Evolutionary conservation across 2,113 vertebrate genomes (phyloP).

Genomic region (Caretta caretta): DNA sequence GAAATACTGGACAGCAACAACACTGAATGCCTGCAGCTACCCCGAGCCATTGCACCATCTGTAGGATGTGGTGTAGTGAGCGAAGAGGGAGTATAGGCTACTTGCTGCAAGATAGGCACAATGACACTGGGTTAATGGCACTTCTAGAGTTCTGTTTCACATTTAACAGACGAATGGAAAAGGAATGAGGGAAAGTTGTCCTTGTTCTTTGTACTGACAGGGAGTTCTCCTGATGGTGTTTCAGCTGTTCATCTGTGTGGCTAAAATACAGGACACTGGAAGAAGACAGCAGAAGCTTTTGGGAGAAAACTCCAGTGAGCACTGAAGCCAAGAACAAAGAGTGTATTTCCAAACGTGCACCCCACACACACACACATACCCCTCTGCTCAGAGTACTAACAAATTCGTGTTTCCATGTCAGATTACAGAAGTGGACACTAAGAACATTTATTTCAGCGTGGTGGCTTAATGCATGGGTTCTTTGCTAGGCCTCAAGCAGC

Average conservation of each 20-base stretch:
- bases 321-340: rapidly evolving
- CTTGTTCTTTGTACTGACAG: background rate
- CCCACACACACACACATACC: no score
- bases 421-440: background rate
- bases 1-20: rapidly evolving
- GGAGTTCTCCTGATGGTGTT: background rate
- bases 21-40: background rate
- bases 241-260: background rate
- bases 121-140: rapidly evolving
- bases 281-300: background rate
- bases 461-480: rapidly evolving
- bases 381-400: background rate
- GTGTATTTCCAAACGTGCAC: background rate
- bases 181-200: background rate
- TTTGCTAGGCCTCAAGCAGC: background rate
- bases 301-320: background rate
- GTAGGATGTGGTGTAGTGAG: rapidly evolving
- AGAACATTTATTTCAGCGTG: background rate
- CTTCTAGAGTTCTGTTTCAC: rapidly evolving
- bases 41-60: background rate
- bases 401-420: background rate
- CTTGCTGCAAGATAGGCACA: background rate
- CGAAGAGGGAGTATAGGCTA: background rate
- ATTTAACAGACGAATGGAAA: background rate
- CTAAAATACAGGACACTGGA: background rate